Evolutionary conservation across 2,797 vertebrate genomes (phyloP), one percentile per base, ranked within the genome.

Genomic region (Aphelocoma californica): DNA sequence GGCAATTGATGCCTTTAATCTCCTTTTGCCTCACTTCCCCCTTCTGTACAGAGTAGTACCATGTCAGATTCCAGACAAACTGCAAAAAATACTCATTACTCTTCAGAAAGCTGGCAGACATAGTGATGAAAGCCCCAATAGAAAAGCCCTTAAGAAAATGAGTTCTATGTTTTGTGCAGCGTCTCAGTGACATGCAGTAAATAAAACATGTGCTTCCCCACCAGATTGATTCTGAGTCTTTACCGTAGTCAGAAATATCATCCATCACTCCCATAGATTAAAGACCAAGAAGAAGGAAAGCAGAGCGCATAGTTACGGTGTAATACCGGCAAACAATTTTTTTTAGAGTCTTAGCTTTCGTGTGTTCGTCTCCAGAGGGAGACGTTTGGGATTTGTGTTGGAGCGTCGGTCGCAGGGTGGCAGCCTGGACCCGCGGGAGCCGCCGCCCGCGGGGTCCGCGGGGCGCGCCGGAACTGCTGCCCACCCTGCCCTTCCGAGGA

Each of bases 251-350:
- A 26, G 64, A 71, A 36, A 36, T 12, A 16, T 65, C 29, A 47
- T 14, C 60, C 13, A 16, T 54, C 38, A 14, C 23, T 74, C 34
- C 13, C 24, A 14, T 0, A 14, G 32, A 24, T 48, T 48, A 53
- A 70, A 60, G 45, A 53, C 18, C 7, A 11, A 18, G 18, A 17
- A 44, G 32, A 42, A 65, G 31, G 29, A 31, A 16, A 26, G 17
- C 18, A 32, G 53, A 8, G 34, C 0, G 0, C 4, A 1, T 7
- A 13, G 44, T 31, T 65, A 20, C 0, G 0, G 29, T 38, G 19
- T 31, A 34, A 8, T 2, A 10, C 12, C 2, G 14, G 29, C 31
- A 34, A 57, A 23, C 8, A 4, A 1, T 6, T 13, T 38, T 65
- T 38, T 45, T 7, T 24, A 4, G 12, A 4, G 12, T 31, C 18